These are phyloP conservation scores for Musca vetustissima DNA, from an alignment of 1,140 invertebrate genomes.

Conservation along the genomic window DNA sequence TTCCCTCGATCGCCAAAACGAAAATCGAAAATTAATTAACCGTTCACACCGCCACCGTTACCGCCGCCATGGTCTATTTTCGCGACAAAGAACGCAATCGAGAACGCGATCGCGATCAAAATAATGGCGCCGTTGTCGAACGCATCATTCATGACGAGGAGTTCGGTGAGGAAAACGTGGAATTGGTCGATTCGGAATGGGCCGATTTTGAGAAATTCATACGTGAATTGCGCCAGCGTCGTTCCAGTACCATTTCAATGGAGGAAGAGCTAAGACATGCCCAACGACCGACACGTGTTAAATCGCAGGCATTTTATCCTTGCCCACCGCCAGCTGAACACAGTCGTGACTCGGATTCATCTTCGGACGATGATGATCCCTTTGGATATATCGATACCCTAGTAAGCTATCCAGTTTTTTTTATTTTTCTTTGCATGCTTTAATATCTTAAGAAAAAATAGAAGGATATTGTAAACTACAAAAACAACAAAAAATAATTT, in stretches of 20 bases:
- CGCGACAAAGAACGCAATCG: conserved; percentile 31
- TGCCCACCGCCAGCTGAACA: conserved; percentile 63
- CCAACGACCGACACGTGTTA: conserved; percentile 53
- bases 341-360: conserved; percentile 57
- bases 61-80: conserved; percentile 42
- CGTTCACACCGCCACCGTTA: no score
- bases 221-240: conserved; percentile 59
- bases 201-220: conserved; percentile 56
- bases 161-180: conserved; percentile 55
- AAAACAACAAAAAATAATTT: no score
- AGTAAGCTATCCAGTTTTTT: conserved; percentile 55
- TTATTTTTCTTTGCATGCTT: background rate
- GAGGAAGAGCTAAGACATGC: conserved; percentile 60
- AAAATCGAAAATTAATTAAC: no score
- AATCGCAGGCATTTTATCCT: conserved; percentile 67
- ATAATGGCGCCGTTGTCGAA: conserved; percentile 37
- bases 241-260: conserved; percentile 61
- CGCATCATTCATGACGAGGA: conserved; percentile 53
- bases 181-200: conserved; percentile 54
- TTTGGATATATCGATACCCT: conserved; percentile 64
- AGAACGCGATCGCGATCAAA: conserved; percentile 39
- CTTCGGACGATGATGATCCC: conserved; percentile 56
- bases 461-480: background rate
- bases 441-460: no score
- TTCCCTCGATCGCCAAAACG: no score